A percentile compares a stretch with the other conserved stretches of the same genome.
Evolutionary conservation across 2,888 invertebrate species (phyloP).

Genomic region (Phortica magna): DNA sequence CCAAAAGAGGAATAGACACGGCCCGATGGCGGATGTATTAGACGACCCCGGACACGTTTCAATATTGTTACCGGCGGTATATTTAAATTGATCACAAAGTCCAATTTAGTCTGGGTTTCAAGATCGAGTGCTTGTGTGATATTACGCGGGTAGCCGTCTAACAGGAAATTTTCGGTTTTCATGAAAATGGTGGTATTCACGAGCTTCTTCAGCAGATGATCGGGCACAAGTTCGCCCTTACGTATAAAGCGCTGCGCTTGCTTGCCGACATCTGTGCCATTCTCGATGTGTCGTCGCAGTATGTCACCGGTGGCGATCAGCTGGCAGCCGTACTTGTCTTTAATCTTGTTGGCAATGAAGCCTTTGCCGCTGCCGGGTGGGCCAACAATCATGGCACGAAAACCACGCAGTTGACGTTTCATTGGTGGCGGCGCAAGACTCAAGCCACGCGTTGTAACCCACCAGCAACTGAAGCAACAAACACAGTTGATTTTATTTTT

Average conservation of each 20-base stretch:
- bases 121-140: conserved; percentile 41
- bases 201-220: conserved; percentile 42
- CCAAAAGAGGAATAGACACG: conserved; percentile 50
- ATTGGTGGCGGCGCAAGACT: background rate
- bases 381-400: conserved; percentile 50
- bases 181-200: conserved; percentile 31
- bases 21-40: conserved; percentile 47
- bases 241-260: conserved; percentile 14
- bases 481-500: background rate
- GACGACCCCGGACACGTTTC: conserved; percentile 34
- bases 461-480: background rate
- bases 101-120: background rate
- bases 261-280: conserved; percentile 42
- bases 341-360: conserved; percentile 41
- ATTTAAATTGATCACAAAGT: conserved; percentile 40
- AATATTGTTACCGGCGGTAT: conserved; percentile 40
- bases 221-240: conserved; percentile 45
- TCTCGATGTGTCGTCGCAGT: conserved; percentile 43
- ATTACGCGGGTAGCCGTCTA: conserved; percentile 54
- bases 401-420: conserved; percentile 36
- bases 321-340: conserved; percentile 36
- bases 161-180: conserved; percentile 34
- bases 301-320: conserved; percentile 52
- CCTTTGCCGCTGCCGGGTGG: conserved; percentile 54
- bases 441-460: background rate